Percentiles rank a stretch among this genome's conserved stretches.
Conservation (phyloP, 2,797 vertebrate genomes). For the Buphagus erythrorhynchus region DNA sequence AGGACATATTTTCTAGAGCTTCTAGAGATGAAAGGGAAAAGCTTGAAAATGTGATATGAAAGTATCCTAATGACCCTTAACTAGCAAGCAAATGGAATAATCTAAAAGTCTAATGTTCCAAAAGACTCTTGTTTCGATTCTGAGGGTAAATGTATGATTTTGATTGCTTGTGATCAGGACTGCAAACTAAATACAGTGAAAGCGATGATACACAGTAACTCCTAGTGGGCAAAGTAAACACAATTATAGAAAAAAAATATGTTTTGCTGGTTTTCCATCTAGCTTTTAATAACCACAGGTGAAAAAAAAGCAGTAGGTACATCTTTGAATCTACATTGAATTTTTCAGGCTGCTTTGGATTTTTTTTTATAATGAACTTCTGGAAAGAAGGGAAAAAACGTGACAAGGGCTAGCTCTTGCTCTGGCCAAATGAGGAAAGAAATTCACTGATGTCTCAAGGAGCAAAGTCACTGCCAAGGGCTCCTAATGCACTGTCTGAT, state of each 20-base stretch:
- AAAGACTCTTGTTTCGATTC: neutral
- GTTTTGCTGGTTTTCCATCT: neutral
- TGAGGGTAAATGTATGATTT: neutral
- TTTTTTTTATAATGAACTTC: neutral
- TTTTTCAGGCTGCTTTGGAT: neutral
- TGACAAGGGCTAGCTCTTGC: neutral
- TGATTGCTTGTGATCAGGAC: neutral
- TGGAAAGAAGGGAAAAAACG: neutral
- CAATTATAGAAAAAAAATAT: neutral
- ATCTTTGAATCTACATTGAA: neutral
- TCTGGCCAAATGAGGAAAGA: neutral
- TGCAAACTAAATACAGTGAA: neutral
- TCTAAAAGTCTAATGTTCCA: slow-evolving; percentile 20
- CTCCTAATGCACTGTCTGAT: neutral
- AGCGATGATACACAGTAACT: neutral
- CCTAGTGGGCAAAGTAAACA: neutral
- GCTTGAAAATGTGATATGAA: neutral
- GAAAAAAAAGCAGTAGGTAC: neutral
- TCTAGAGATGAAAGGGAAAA: neutral
- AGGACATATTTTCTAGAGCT: neutral
- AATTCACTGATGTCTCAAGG: neutral
- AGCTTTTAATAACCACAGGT: neutral
- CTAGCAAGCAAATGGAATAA: slow-evolving; percentile 14
- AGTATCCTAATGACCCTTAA: neutral
- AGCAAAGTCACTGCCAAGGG: neutral